Evolutionary conservation across 53 echinoderm and acorn worm genomes (phyloP).

Genomic region (Astropecten irregularis): DNA sequence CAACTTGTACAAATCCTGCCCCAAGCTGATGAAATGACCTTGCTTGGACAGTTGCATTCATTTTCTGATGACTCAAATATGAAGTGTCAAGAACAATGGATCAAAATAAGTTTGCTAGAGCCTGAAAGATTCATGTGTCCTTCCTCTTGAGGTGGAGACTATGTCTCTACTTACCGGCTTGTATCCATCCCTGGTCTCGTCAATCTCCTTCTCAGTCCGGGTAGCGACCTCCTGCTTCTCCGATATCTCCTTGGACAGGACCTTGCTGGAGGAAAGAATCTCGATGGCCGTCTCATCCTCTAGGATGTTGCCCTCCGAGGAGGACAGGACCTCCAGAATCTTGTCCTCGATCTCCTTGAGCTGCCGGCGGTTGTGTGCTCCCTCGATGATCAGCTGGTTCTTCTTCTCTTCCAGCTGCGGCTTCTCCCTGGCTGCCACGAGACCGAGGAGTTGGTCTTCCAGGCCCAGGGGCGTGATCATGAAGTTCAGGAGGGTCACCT

Average conservation of each 20-base stretch:
- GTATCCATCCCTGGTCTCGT: constrained; percentile 96
- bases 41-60: no score
- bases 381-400: constrained; percentile 86
- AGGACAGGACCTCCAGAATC: constrained; percentile 83
- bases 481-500: constrained; percentile 89
- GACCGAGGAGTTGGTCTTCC: constrained; percentile 85
- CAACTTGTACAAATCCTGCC: no score
- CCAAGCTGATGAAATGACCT: no score
- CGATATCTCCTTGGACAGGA: constrained; percentile 87
- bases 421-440: constrained; percentile 88
- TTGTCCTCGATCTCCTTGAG: constrained; percentile 95
- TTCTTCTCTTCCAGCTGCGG: constrained; percentile 94
- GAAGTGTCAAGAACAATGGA: no score
- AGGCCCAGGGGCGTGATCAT: constrained; percentile 90
- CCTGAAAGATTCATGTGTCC: no score
- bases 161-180: constrained; percentile 96
- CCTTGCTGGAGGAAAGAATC: constrained; percentile 88
- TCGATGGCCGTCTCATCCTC: constrained; percentile 97
- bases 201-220: constrained; percentile 95
- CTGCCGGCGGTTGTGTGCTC: constrained; percentile 80
- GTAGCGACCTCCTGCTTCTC: constrained; percentile 90
- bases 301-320: constrained; percentile 91
- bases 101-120: no score
- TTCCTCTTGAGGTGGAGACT: no score
- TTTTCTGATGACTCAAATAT: no score